Evolutionary conservation across 2,797 vertebrate genomes (phyloP).

Genomic region (Acipenser transmontanus): DNA sequence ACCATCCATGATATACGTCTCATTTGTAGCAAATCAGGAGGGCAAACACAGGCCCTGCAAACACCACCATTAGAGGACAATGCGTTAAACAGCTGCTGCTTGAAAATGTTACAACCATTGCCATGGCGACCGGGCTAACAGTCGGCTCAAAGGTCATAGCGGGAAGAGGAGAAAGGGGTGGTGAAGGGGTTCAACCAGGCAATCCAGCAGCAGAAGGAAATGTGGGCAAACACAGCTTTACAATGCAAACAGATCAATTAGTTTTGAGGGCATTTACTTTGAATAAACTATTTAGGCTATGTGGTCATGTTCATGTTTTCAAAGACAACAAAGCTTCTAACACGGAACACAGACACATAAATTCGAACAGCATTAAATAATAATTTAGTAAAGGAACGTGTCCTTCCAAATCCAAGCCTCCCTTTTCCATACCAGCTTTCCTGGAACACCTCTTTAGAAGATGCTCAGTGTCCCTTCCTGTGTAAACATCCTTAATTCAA

Average conservation of each 20-base stretch:
- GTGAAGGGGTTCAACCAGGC: slow-evolving; percentile 35
- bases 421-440: no score
- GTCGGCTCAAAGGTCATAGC: slow-evolving; percentile 40
- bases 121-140: slow-evolving; percentile 48
- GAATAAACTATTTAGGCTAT: no score
- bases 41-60: slow-evolving; percentile 50
- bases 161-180: slow-evolving; percentile 22
- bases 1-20: slow-evolving; percentile 22
- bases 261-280: slow-evolving; percentile 53
- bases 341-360: no score
- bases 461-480: no score
- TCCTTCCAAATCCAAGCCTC: no score
- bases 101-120: slow-evolving; percentile 35
- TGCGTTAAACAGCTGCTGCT: slow-evolving; percentile 49
- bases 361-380: no score
- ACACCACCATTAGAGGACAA: slow-evolving; percentile 36
- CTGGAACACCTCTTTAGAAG: no score
- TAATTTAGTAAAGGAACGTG: no score
- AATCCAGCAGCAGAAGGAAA: slow-evolving; percentile 43
- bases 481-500: no score
- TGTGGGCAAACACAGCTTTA: slow-evolving; percentile 58
- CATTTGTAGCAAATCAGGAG: slow-evolving; percentile 42
- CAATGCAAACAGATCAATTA: slow-evolving; percentile 51
- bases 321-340: no score
- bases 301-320: no score